These are phyloP conservation scores for Apodemia hepburni DNA, from an alignment of 2,888 invertebrate species.

Conservation along the genomic window DNA sequence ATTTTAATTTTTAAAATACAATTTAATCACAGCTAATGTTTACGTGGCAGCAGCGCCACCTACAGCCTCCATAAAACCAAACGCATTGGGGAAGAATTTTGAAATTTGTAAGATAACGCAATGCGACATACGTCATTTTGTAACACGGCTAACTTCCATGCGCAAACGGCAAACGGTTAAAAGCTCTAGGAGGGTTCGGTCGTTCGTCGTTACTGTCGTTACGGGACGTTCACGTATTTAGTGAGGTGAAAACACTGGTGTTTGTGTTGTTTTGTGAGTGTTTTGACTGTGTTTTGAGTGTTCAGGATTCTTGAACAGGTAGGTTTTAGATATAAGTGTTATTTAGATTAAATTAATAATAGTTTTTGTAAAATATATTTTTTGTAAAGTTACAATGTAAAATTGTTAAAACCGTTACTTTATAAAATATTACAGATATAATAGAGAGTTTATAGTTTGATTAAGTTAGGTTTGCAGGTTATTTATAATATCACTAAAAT, in stretches of 20 bases:
- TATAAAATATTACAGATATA: no score
- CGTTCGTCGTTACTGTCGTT: slow-evolving; percentile 25
- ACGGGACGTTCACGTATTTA: slow-evolving; percentile 20
- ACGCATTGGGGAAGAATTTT: slow-evolving; percentile 20
- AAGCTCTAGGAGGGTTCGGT: slow-evolving; percentile 18
- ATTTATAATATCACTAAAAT: no score
- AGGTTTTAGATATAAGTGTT: background rate
- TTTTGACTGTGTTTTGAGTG: background rate
- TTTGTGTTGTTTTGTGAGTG: slow-evolving; percentile 11
- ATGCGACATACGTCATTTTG: slow-evolving; percentile 73
- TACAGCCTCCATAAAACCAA: background rate
- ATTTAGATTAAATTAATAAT: background rate
- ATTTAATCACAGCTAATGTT: no score
- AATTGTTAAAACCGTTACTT: no score
- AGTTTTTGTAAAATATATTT: no score
- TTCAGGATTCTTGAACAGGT: background rate
- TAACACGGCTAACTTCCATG: slow-evolving; percentile 50
- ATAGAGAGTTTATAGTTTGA: no score
- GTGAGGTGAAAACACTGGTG: slow-evolving; percentile 1
- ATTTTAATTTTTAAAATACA: no score
- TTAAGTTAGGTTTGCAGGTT: no score
- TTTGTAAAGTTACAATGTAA: no score
- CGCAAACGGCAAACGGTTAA: slow-evolving; percentile 69
- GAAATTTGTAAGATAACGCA: slow-evolving; percentile 53
- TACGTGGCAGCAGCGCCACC: no score